Evolutionary conservation across 1,140 invertebrate species (phyloP).

Genomic region (Micrasema longulum): DNA sequence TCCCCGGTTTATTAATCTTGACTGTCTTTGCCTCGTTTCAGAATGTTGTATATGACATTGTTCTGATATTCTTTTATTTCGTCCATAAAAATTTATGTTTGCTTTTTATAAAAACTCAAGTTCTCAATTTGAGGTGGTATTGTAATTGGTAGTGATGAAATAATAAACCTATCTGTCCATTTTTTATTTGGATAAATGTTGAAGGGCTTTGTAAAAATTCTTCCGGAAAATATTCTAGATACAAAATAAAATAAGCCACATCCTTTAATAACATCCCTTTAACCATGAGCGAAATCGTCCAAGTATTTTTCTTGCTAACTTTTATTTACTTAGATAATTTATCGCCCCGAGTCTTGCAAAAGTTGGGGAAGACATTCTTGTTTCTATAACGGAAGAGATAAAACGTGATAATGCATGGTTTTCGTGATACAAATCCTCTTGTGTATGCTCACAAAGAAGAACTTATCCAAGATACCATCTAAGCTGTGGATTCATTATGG

Average conservation of each 20-base stretch:
- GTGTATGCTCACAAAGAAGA: conserved; percentile 23
- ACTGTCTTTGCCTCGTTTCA: too few species aligned
- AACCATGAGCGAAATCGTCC: too few species aligned
- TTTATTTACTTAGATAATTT: conserved; percentile 53
- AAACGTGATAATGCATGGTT: conserved; percentile 48
- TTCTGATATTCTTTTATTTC: too few species aligned
- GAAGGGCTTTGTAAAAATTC: too few species aligned
- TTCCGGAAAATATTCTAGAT: neutral
- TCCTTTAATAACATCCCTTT: conserved; percentile 27
- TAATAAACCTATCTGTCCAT: too few species aligned
- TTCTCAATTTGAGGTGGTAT: too few species aligned
- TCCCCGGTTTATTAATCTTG: too few species aligned
- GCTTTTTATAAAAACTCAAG: too few species aligned
- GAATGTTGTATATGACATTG: too few species aligned
- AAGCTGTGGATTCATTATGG: conserved; percentile 12
- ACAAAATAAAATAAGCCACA: conserved; percentile 6
- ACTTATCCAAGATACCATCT: conserved; percentile 8
- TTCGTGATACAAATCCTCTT: conserved; percentile 41
- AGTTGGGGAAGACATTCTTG: conserved; percentile 20
- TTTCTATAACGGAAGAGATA: conserved; percentile 35
- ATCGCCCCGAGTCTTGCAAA: conserved; percentile 41
- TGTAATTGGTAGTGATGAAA: too few species aligned
- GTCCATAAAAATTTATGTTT: too few species aligned
- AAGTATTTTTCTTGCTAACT: conserved; percentile 43
- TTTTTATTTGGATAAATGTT: too few species aligned